Base-by-base conservation (phyloP, 2,113 vertebrate genomes). In the Carlito syrichta region DNA sequence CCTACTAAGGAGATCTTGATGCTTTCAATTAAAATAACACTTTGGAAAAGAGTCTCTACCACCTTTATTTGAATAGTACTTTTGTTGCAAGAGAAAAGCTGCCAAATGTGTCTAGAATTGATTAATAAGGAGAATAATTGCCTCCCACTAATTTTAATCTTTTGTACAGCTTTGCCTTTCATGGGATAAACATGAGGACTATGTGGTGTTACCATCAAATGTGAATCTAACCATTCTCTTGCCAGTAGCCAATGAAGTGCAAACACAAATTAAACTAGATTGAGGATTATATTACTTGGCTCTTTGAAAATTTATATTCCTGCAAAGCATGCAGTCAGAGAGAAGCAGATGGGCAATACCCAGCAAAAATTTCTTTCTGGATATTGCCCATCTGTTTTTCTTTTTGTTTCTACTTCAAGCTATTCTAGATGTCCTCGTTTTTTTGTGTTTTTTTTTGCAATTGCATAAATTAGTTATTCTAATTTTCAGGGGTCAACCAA, bases 351-450 rank as follows among this genome's bases (percentile, higher is more conserved):
- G 98, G 98, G 92, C 20, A 52, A 97, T 97, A 98, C 96, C 84
- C 96, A 98, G 96, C 95, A 98, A 95, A 98, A 98, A 98, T 98
- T 98, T 98, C 98, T 98, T 98, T 97, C 98, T 98, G 98, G 97
- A 98, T 98, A 98, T 97, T 98, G 89, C 88, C 98, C 98, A 98
- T 99, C 98, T 99, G 98, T 97, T 98, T 98, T 91, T 71, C 96
- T 98, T 96, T 97, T 93, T 94, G 20, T 97, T 98, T 98, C 94
- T 98, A 83, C 95, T 98, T 90, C 94, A 97, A 97, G 96, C 76
- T 96, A 98, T 98, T 93, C 83, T 97, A 85, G 76, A 97, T 83
- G 25, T 97, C 94, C 90, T 97, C n/a, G n/a, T n/a, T n/a, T n/a
- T n/a, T n/a, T n/a, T n/a, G n/a, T n/a, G 93, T 91, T 96, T 97